Percentiles rank a stretch among this genome's conserved stretches.
Evolutionary conservation across 2,797 vertebrate genomes (phyloP).

Genomic region (Enteromius trimaculatus): DNA sequence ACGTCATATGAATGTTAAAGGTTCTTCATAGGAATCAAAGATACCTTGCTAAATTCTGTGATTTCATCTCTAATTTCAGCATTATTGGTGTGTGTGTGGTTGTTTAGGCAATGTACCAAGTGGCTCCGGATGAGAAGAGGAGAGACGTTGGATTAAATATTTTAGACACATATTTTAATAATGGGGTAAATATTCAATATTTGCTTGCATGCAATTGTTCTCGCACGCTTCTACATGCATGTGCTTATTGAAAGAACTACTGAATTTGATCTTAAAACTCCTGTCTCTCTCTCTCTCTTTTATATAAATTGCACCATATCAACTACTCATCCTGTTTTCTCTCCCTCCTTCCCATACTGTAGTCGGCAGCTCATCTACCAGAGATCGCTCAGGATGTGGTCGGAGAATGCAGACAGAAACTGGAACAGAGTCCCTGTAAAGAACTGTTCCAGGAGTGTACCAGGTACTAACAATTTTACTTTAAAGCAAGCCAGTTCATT

Average conservation of each 20-base stretch:
- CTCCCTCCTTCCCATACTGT: conserved; percentile 24
- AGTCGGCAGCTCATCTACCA: conserved; percentile 83
- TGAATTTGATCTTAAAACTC: not conserved
- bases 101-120: conserved; percentile 86
- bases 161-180: conserved; percentile 87
- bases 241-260: not conserved
- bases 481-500: not conserved
- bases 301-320: conserved; percentile 11
- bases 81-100: conserved; percentile 40
- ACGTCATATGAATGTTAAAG: not conserved
- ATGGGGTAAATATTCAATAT: conserved; percentile 79
- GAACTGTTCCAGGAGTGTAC: conserved; percentile 88
- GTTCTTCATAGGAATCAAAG: too few relatives aligned
- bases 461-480: conserved; percentile 75
- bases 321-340: conserved; percentile 31
- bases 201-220: not conserved
- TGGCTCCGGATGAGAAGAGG: conserved; percentile 87
- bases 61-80: conserved; percentile 53
- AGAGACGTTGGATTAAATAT: conserved; percentile 83
- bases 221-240: not conserved
- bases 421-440: conserved; percentile 85
- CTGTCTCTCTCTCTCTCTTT: not conserved
- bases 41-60: conserved; percentile 56
- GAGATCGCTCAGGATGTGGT: conserved; percentile 84
- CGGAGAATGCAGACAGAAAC: conserved; percentile 80